phyloP scores from a whole-genome alignment of 1,140 invertebrate species.

The Pissodes strobi region DNA sequence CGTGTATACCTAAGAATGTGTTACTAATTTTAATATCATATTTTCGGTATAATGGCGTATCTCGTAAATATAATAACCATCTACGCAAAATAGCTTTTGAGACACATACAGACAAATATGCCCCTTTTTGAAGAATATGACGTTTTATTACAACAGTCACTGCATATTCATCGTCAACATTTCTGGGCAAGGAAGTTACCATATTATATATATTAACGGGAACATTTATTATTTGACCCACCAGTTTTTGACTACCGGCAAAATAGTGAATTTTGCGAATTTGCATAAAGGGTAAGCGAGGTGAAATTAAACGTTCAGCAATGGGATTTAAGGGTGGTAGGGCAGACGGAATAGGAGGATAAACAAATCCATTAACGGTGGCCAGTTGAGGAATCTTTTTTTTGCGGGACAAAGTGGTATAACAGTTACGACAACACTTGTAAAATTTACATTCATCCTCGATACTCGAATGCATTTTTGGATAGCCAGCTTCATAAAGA shows the following conservation, averaged over 20 bases:
- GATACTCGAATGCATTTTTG: not conserved
- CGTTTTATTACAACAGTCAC: slow-evolving; percentile 6
- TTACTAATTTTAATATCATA: slow-evolving; percentile 1
- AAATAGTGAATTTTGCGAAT: not conserved
- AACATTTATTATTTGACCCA: slow-evolving; percentile 3
- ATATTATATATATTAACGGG: slow-evolving; percentile 4
- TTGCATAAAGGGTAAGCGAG: no score
- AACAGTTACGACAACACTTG: not conserved
- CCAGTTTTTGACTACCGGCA: not conserved
- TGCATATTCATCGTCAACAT: no score
- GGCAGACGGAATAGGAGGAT: not conserved
- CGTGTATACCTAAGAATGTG: slow-evolving; percentile 1
- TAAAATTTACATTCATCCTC: not conserved
- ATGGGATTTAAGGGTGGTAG: not conserved
- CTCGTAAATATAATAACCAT: slow-evolving; percentile 9
- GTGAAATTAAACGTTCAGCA: no score
- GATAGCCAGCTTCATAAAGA: no score
- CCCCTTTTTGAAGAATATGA: slow-evolving; percentile 6
- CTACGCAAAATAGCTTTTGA: not conserved
- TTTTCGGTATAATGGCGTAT: slow-evolving; percentile 2
- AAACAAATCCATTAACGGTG: not conserved
- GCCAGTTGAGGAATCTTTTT: not conserved
- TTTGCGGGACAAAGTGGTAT: not conserved
- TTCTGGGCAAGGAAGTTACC: slow-evolving; percentile 1
- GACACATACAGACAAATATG: no score